These are phyloP conservation scores for Pocillopora damicornis DNA, from an alignment of 64 coral and sea anemone genomes.

Conservation along the genomic window DNA sequence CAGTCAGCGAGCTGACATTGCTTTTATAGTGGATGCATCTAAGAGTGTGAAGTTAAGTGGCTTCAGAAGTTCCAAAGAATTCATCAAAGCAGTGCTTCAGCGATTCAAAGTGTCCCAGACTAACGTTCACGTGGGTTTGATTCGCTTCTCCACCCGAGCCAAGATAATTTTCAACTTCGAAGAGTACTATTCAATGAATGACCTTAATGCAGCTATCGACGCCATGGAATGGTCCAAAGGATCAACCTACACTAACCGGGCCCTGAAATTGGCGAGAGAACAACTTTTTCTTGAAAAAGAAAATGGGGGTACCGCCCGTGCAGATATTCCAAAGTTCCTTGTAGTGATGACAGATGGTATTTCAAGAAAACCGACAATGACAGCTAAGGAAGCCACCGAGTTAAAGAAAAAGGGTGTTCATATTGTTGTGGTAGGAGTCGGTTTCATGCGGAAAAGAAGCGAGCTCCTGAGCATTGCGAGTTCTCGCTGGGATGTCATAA, in stretches of 20 bases:
- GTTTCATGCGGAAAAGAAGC: not conserved
- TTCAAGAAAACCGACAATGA: not conserved
- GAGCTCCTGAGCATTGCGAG: slow-evolving; percentile 30
- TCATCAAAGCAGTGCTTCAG: slow-evolving; percentile 38
- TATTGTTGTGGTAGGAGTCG: slow-evolving; percentile 47
- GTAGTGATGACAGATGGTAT: slow-evolving; percentile 51
- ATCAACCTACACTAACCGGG: slow-evolving; percentile 47
- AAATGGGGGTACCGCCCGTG: not conserved
- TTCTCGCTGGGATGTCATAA: slow-evolving; percentile 21
- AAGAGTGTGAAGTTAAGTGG: slow-evolving; percentile 27
- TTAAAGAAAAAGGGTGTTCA: slow-evolving; percentile 37
- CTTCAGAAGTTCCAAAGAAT: slow-evolving; percentile 53
- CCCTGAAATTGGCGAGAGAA: slow-evolving; percentile 39
- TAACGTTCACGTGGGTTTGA: slow-evolving; percentile 57
- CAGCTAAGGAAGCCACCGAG: slow-evolving; percentile 3
- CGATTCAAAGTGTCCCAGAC: slow-evolving; percentile 44
- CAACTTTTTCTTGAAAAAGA: slow-evolving; percentile 19
- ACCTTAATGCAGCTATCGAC: slow-evolving; percentile 41
- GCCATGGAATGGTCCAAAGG: slow-evolving; percentile 39
- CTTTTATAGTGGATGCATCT: slow-evolving; percentile 61
- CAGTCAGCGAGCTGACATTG: slow-evolving; percentile 55
- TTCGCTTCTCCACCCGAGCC: slow-evolving; percentile 45
- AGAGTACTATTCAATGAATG: slow-evolving; percentile 10
- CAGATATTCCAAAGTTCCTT: slow-evolving; percentile 31
- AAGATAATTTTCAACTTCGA: slow-evolving; percentile 46